Conservation (phyloP, 2,113 vertebrate genomes). For the Gymnobelideus leadbeateri region DNA sequence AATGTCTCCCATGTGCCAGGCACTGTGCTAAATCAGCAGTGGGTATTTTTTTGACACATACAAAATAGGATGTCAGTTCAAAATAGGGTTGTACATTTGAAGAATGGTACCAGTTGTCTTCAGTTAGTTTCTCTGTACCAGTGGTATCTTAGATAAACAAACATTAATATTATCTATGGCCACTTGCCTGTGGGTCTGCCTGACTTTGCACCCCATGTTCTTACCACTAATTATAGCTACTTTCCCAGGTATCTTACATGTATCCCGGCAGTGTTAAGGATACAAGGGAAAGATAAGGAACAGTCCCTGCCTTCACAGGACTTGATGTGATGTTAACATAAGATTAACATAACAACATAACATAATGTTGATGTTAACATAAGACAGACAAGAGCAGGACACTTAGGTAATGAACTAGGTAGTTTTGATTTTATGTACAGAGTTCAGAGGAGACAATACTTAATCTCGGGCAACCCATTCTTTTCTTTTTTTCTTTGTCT, state of each 20-base stretch:
- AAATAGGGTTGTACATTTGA: no score
- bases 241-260: not conserved
- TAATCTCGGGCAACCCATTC: slow-evolving; percentile 27
- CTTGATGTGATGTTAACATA: not conserved
- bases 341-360: no score
- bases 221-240: not conserved
- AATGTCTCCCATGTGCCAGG: no score
- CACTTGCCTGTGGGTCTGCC: not conserved
- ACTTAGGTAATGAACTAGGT: not conserved
- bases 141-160: no score
- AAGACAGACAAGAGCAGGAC: not conserved
- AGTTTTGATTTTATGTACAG: not conserved
- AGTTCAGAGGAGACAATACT: not conserved
- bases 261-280: not conserved
- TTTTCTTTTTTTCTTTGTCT: slow-evolving; percentile 23
- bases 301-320: not conserved
- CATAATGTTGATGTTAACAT: not conserved
- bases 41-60: no score
- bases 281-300: not conserved
- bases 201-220: not conserved
- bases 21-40: no score
- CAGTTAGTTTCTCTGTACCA: no score
- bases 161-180: no score
- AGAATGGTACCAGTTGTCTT: no score
- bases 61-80: no score